A percentile compares a stretch with the other conserved stretches of the same genome.
These are phyloP conservation scores for Polyodon spathula DNA, from an alignment of 2,113 vertebrate species.

Conservation along the genomic window DNA sequence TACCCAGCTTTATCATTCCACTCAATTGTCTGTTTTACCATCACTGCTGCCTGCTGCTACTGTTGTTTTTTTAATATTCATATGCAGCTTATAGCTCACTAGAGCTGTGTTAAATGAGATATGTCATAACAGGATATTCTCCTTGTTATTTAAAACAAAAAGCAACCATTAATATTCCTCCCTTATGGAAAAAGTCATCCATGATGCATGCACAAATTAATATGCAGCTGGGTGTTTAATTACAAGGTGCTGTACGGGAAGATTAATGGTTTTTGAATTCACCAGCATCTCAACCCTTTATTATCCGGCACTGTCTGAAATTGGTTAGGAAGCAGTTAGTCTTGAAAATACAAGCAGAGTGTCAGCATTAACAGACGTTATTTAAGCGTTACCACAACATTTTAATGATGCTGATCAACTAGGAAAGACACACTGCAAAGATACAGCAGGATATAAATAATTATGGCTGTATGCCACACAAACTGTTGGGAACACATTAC, in stretches of 20 bases:
- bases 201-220: slow-evolving; percentile 7
- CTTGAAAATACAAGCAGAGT: no score
- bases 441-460: no score
- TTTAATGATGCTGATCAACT: no score
- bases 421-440: no score
- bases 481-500: no score
- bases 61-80: not conserved
- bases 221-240: not conserved
- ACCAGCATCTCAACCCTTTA: not conserved
- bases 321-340: no score
- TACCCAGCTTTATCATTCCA: not conserved
- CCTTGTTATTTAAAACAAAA: slow-evolving; percentile 3
- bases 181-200: slow-evolving; percentile 7
- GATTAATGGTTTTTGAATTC: slow-evolving; percentile 3
- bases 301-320: no score
- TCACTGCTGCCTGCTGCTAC: not conserved
- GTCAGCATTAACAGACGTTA: no score
- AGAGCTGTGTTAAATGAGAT: no score
- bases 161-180: slow-evolving; percentile 29
- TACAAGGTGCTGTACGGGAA: not conserved
- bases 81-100: no score
- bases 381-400: no score
- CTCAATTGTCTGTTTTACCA: not conserved
- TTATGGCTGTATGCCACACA: no score
- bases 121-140: slow-evolving; percentile 2